Evolutionary conservation across 2,888 invertebrate genomes (phyloP).

Genomic region (Acrobeloides nanus): DNA sequence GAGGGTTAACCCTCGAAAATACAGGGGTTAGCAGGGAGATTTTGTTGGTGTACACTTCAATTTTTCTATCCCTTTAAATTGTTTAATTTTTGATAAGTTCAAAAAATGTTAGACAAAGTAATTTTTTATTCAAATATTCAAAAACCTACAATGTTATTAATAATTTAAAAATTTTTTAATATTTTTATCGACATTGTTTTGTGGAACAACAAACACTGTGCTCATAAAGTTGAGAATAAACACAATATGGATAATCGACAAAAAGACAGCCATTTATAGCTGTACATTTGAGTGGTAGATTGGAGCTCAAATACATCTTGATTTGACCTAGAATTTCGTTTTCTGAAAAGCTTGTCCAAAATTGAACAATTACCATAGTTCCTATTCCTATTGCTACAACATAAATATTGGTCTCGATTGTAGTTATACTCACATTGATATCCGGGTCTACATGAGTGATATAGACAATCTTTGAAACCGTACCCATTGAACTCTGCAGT

Average conservation of each 20-base stretch:
- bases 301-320: conserved; percentile 32
- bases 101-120: no score
- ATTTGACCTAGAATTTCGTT: conserved; percentile 19
- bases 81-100: no score
- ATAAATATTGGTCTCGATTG: conserved; percentile 29
- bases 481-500: conserved; percentile 17
- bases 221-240: conserved; percentile 25
- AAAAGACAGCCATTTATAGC: conserved; percentile 31
- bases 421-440: conserved; percentile 30
- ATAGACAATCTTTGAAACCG: conserved; percentile 27
- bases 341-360: no score
- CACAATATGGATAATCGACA: conserved; percentile 32
- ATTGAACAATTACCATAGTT: conserved; percentile 9
- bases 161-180: no score
- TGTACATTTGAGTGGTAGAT: conserved; percentile 27
- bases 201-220: conserved; percentile 29
- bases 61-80: no score
- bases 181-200: conserved; percentile 9
- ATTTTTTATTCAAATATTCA: no score
- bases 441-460: conserved; percentile 20
- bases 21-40: no score
- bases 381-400: conserved; percentile 20
- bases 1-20: no score
- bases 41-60: no score
- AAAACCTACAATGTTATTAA: no score